Conservation (phyloP, 2,888 invertebrate species). For the Lepidochitona cinerea region DNA sequence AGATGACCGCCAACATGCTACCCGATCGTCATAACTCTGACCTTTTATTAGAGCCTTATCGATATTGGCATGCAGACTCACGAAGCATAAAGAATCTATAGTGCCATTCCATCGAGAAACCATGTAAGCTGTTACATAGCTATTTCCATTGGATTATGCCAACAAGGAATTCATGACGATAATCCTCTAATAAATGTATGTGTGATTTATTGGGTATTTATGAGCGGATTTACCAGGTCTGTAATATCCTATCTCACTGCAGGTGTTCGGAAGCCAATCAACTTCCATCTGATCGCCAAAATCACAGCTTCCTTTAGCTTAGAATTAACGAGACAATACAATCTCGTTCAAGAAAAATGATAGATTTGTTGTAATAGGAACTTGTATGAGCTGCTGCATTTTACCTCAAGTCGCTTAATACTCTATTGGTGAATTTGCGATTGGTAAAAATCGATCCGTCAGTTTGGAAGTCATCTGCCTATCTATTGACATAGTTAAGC, state of each 20-base stretch:
- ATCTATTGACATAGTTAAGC: background rate
- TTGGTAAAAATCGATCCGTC: background rate
- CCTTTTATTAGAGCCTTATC: background rate
- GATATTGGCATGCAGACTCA: background rate
- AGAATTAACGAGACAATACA: background rate
- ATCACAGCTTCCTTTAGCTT: background rate
- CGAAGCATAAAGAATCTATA: too few species aligned
- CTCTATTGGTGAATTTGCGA: background rate
- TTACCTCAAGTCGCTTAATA: background rate
- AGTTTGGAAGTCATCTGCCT: background rate
- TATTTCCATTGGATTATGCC: too few species aligned
- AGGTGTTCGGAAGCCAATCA: background rate
- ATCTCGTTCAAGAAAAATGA: background rate
- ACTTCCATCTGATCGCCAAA: background rate
- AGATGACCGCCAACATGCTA: too few species aligned
- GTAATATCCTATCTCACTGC: background rate
- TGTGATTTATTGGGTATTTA: background rate
- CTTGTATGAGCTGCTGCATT: background rate
- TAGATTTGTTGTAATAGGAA: background rate
- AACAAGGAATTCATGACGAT: background rate
- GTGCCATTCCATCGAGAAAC: too few species aligned
- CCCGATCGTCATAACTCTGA: background rate
- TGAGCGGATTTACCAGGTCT: background rate
- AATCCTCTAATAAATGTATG: background rate
- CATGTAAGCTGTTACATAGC: too few species aligned